These are phyloP conservation scores for Saturnia pavonia DNA, from an alignment of 2,888 invertebrate genomes.

Conservation along the genomic window DNA sequence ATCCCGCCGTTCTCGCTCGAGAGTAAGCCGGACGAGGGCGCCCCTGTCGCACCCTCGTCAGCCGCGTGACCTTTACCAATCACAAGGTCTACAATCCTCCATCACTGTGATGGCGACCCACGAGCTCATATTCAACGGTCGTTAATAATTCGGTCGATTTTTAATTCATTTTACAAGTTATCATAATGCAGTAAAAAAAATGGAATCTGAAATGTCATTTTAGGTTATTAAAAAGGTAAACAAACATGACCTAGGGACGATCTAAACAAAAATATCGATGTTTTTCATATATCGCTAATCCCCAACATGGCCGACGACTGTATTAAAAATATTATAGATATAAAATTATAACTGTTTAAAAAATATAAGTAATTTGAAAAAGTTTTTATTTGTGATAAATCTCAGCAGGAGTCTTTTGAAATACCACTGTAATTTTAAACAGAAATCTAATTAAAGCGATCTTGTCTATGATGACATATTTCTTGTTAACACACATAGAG, in stretches of 20 bases:
- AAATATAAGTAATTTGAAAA: too few species aligned
- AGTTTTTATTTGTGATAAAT: not conserved
- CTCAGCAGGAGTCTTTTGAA: not conserved
- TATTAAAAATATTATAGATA: not conserved
- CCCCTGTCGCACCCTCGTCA: slow-evolving; percentile 64
- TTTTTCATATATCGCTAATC: too few species aligned
- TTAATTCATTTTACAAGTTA: not conserved
- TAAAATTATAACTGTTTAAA: not conserved
- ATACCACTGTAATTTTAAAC: not conserved
- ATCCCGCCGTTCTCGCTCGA: slow-evolving; percentile 99
- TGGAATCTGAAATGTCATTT: not conserved
- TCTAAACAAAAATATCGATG: too few species aligned
- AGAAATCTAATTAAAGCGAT: not conserved
- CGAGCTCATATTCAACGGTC: not conserved
- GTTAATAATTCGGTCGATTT: not conserved
- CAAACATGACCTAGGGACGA: not conserved
- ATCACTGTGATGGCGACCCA: not conserved
- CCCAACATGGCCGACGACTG: not conserved
- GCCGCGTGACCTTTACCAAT: slow-evolving; percentile 45
- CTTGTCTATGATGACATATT: slow-evolving; percentile 1
- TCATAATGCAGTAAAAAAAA: not conserved
- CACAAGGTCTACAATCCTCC: not conserved
- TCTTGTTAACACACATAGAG: not conserved
- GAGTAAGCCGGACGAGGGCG: slow-evolving; percentile 90
- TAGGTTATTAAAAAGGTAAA: not conserved